A percentile compares a stretch with the other conserved stretches of the same genome.
Conservation (phyloP, 2,888 invertebrate genomes). For the Theretra japonica region DNA sequence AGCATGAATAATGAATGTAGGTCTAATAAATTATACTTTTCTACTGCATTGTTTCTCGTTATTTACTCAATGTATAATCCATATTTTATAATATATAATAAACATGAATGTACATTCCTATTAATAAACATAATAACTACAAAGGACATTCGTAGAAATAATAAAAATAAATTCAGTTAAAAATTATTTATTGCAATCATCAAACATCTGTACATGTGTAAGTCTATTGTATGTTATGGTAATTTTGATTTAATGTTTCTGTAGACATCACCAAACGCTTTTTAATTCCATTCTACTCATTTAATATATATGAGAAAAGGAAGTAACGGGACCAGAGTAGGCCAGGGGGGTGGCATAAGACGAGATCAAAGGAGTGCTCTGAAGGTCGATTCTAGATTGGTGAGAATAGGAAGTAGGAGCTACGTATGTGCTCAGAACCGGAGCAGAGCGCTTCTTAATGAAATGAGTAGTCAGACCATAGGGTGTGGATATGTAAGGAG, state of each 20-base stretch:
- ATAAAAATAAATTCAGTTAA: background rate
- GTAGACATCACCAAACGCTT: background rate
- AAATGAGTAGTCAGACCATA: constrained; percentile 53
- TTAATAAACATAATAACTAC: background rate
- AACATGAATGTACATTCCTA: no score
- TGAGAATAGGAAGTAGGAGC: constrained; percentile 58
- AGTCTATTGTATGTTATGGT: background rate
- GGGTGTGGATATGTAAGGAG: constrained; percentile 57
- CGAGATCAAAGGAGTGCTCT: constrained; percentile 51
- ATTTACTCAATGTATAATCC: no score
- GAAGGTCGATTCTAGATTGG: constrained; percentile 59
- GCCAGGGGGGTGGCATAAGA: constrained; percentile 51
- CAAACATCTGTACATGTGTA: background rate
- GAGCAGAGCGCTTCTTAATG: constrained; percentile 66
- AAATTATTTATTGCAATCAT: constrained; percentile 5
- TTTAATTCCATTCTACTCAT: constrained; percentile 22
- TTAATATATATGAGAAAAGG: constrained; percentile 33
- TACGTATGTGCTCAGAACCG: constrained; percentile 49
- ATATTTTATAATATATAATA: no score
- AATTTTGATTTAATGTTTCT: constrained; percentile 11
- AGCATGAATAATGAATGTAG: no score
- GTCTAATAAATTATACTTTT: no score
- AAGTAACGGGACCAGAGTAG: constrained; percentile 35
- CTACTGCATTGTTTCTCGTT: no score
- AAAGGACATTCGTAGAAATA: background rate